These are phyloP conservation scores for Schizopygopsis pylzovi DNA, from an alignment of 2,797 vertebrate species.

Conservation along the genomic window DNA sequence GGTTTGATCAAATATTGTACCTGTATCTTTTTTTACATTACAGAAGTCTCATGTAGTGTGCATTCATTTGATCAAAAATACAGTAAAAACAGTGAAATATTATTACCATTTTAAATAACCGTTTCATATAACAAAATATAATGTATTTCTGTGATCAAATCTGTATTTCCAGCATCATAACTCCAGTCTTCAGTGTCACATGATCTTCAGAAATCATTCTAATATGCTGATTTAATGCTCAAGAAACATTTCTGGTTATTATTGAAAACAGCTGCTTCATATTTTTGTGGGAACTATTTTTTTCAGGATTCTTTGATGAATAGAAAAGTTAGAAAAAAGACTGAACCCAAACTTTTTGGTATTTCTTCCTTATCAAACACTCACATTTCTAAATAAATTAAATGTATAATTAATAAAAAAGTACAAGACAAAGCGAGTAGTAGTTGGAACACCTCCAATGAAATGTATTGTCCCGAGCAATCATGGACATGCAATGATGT, in stretches of 20 bases:
- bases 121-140: neutral
- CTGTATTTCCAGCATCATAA: neutral
- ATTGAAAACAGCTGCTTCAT: neutral
- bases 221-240: neutral
- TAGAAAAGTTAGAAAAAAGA: no score
- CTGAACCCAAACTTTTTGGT: no score
- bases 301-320: neutral
- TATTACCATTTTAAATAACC: no score
- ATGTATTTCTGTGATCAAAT: neutral
- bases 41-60: neutral
- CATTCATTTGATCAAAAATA: neutral
- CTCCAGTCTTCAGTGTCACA: neutral
- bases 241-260: neutral
- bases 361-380: no score
- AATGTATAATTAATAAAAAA: neutral
- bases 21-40: neutral
- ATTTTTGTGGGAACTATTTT: neutral
- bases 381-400: no score
- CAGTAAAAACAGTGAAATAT: neutral
- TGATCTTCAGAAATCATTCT: neutral
- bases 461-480: conserved; percentile 83
- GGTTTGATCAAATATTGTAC: neutral
- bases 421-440: conserved; percentile 47
- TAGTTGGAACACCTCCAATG: conserved; percentile 75
- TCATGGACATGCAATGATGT: conserved; percentile 75